These are phyloP conservation scores for Mystacornis crossleyi DNA, from an alignment of 2,113 vertebrate genomes.

Conservation along the genomic window DNA sequence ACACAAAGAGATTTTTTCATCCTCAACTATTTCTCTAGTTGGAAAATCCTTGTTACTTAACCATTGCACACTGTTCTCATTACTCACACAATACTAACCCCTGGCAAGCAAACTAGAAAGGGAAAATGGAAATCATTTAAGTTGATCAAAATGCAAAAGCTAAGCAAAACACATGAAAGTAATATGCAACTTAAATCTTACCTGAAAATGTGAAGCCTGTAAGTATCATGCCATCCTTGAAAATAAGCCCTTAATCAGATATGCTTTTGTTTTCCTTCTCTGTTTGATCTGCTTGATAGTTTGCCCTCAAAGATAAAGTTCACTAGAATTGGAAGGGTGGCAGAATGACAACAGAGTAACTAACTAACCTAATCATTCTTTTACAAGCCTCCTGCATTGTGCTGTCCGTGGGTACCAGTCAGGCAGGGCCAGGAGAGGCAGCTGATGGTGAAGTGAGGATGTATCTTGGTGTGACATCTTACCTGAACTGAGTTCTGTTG, in stretches of 20 bases:
- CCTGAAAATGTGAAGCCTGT: not conserved
- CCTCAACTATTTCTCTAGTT: not conserved
- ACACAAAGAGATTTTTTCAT: not conserved
- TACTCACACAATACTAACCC: not conserved
- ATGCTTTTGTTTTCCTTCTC: not conserved
- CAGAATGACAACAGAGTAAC: not conserved
- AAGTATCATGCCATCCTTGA: not conserved
- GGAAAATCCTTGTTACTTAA: not conserved
- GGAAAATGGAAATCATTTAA: not conserved
- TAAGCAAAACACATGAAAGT: not conserved
- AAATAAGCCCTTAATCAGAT: not conserved
- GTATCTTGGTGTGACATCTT: fast-evolving
- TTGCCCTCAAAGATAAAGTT: not conserved
- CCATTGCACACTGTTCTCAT: not conserved
- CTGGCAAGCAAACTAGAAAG: not conserved
- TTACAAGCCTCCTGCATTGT: not conserved
- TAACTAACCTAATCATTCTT: not conserved
- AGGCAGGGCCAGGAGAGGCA: not conserved
- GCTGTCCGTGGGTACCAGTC: not conserved
- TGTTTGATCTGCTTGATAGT: not conserved
- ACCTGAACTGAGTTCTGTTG: not conserved
- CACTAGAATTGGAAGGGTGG: not conserved
- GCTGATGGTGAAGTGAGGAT: fast-evolving
- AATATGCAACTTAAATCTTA: not conserved
- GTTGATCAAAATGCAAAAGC: not conserved